These are phyloP conservation scores for Calameuta pallipes DNA, from an alignment of 2,888 invertebrate genomes.

Conservation along the genomic window DNA sequence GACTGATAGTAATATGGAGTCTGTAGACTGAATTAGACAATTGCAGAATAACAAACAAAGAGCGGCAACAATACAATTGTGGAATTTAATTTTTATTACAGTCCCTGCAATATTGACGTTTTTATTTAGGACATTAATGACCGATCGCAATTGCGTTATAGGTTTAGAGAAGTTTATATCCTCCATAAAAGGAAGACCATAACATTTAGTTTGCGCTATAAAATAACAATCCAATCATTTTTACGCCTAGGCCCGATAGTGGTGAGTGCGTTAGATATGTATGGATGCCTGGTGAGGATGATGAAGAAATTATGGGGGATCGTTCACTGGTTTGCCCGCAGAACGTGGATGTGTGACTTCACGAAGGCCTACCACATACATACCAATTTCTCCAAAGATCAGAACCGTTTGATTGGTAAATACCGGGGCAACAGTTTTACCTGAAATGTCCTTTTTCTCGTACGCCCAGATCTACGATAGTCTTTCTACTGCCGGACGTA, in stretches of 20 bases:
- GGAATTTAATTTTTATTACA: background rate
- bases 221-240: background rate
- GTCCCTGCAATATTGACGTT: background rate
- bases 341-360: background rate
- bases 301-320: no score
- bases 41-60: background rate
- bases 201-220: background rate
- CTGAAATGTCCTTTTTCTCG: background rate
- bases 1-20: background rate
- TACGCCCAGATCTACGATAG: background rate
- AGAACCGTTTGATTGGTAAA: background rate
- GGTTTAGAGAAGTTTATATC: background rate
- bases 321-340: background rate
- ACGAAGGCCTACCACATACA: background rate
- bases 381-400: background rate
- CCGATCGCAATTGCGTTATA: background rate
- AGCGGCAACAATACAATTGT: background rate
- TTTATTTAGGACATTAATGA: background rate
- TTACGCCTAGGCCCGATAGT: background rate
- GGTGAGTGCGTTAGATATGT: background rate
- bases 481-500: background rate
- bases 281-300: background rate
- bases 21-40: background rate
- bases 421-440: background rate
- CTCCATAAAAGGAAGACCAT: background rate